Conservation (phyloP, 2,888 invertebrate genomes). For the Diaperis boleti region DNA sequence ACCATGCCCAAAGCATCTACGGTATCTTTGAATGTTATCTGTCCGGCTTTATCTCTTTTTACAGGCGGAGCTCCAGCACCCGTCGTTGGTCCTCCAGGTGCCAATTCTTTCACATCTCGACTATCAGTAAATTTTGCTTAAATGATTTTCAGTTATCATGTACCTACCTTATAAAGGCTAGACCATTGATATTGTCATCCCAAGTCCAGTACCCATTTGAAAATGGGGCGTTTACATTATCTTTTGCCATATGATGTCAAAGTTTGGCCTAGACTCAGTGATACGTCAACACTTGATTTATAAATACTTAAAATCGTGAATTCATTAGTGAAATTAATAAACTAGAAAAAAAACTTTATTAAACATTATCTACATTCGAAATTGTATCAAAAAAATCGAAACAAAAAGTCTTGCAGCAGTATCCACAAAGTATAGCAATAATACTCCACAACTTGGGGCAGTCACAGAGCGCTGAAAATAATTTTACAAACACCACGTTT, state of each 20-base stretch:
- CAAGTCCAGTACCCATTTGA: constrained; percentile 69
- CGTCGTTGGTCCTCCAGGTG: constrained; percentile 55
- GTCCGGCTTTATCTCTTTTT: constrained; percentile 44
- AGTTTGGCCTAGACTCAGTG: background rate
- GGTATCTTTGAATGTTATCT: constrained; percentile 68
- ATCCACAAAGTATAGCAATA: constrained; percentile 53
- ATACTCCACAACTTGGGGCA: constrained; percentile 57
- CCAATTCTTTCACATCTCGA: constrained; percentile 57
- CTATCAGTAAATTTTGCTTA: constrained; percentile 48
- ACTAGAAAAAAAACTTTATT: constrained; percentile 18
- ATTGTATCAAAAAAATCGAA: constrained; percentile 37
- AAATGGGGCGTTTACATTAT: constrained; percentile 36
- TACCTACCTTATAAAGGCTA: constrained; percentile 42
- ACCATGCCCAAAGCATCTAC: constrained; percentile 71
- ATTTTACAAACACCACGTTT: too few species aligned
- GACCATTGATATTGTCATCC: constrained; percentile 61
- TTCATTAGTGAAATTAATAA: too few species aligned
- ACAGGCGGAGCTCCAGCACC: constrained; percentile 22
- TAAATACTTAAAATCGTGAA: too few species aligned
- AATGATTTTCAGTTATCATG: constrained; percentile 56
- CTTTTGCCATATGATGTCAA: constrained; percentile 13
- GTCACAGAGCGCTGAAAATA: constrained; percentile 50
- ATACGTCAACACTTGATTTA: constrained; percentile 11
- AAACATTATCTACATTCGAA: constrained; percentile 8
- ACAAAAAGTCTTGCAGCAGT: constrained; percentile 47